Evolutionary conservation across 2,797 vertebrate genomes (phyloP).

Genomic region (Phoebastria nigripes): DNA sequence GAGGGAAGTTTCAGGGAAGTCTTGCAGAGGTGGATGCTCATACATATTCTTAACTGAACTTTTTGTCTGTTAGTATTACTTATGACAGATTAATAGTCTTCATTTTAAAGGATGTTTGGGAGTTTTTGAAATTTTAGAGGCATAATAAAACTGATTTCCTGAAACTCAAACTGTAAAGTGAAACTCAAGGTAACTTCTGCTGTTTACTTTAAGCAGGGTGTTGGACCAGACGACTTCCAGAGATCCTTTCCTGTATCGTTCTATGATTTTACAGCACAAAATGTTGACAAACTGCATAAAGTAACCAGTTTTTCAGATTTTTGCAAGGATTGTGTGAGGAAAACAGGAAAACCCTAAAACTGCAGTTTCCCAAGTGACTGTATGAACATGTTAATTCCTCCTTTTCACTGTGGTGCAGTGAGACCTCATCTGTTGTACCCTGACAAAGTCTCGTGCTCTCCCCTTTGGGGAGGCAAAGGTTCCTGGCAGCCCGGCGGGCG

Average conservation of each 20-base stretch:
- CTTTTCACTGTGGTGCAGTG: accelerated
- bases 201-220: background rate
- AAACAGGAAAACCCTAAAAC: background rate
- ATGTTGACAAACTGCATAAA: background rate
- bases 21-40: background rate
- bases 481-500: accelerated
- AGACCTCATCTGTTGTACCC: background rate
- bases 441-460: background rate
- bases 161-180: background rate
- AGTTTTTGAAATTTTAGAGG: background rate
- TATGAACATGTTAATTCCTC: background rate
- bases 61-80: background rate
- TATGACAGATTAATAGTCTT: background rate
- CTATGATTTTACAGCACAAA: background rate
- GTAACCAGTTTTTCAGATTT: background rate
- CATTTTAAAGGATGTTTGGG: background rate
- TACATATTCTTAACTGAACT: background rate
- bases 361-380: background rate
- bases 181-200: background rate
- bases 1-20: background rate
- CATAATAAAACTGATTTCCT: background rate
- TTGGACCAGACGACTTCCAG: background rate
- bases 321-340: background rate
- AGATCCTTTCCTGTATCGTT: background rate
- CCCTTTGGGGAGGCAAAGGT: background rate